Evolutionary conservation across 2,113 vertebrate species (phyloP).

Genomic region (Spilogale gracilis): DNA sequence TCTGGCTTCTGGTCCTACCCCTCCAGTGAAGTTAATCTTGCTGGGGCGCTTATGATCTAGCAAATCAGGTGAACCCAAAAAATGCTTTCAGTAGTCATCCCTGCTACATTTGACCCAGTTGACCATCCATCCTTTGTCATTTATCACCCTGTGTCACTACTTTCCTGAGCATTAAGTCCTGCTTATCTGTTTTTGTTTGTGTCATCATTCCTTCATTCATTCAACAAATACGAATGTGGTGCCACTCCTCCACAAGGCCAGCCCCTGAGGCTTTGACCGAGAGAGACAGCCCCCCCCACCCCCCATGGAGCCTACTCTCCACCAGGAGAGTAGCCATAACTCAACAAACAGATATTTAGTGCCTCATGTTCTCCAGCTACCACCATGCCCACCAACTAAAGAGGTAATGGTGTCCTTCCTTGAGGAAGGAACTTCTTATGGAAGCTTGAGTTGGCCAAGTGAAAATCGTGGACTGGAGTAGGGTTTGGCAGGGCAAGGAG

Average conservation of each 20-base stretch:
- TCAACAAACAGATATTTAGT: conserved; percentile 9
- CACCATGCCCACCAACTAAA: background rate
- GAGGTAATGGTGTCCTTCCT: conserved; percentile 13
- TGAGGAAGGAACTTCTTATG: background rate
- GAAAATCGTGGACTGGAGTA: background rate
- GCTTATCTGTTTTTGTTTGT: background rate
- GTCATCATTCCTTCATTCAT: background rate
- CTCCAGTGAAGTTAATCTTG: background rate
- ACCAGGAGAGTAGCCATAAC: background rate
- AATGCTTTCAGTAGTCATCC: background rate
- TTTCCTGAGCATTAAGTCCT: background rate
- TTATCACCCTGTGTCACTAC: background rate
- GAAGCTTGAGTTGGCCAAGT: background rate
- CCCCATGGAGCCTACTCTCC: background rate
- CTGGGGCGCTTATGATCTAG: background rate
- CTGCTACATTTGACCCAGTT: background rate
- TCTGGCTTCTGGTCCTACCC: background rate
- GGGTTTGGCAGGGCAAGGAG: background rate
- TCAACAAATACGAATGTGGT: background rate
- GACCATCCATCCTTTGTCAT: background rate
- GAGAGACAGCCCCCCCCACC: background rate
- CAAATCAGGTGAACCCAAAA: background rate
- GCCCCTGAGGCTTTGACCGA: background rate
- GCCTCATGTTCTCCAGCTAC: background rate
- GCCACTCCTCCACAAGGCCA: background rate